Base-by-base conservation (phyloP, 2,888 invertebrate species). In the Pilophorus perplexus region DNA sequence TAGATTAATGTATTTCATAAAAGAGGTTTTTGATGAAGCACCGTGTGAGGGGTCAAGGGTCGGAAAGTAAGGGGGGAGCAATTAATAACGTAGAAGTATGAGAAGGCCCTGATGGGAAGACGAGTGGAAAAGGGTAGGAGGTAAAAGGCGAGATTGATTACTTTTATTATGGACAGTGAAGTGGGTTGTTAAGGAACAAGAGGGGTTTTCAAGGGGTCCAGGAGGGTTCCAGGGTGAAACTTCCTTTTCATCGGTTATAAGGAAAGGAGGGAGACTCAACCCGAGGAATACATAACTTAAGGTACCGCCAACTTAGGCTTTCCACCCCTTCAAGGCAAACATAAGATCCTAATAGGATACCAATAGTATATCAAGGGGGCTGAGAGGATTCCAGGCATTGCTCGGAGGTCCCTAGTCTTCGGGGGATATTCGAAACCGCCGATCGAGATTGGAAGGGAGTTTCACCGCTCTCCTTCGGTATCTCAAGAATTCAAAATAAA, bases 151-250 rank as follows among this genome's bases (percentile, higher is more conserved):
- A 60, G 60, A 60, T 60, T 60, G 60, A 60, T 60, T 60, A 60
- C 60, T 60, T 60, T 60, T 60, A 64, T 64, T 64, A 64, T 64
- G 64, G 50, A 64, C 64, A 64, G 50, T 64, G 64, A 64, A 50
- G 64, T 37, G 60, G 60, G 46, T 60, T 14, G 42, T 60, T 44
- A 25, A 50, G 33, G 5, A 33, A 18, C 14, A 62, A 54, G 14
- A 38, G 42, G 44, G 44, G 27, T 2, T 6, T 12, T 42, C 10
- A 44, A 28, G 59, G 20, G 14, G 23, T 20, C n/a, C 5, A 23
- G 25, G 33, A 12, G 22, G 20, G 22, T 20, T 57, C 57, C 57
- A 38, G 23, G 46, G 25, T 22, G 25, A 25, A 2, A 25, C 25
- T 23, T 20, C 46, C 14, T 6, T 40, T 16, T 16, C 40, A 3